Base-by-base conservation (phyloP, 2,888 invertebrate genomes). In the Hypselothyrea guttata region DNA sequence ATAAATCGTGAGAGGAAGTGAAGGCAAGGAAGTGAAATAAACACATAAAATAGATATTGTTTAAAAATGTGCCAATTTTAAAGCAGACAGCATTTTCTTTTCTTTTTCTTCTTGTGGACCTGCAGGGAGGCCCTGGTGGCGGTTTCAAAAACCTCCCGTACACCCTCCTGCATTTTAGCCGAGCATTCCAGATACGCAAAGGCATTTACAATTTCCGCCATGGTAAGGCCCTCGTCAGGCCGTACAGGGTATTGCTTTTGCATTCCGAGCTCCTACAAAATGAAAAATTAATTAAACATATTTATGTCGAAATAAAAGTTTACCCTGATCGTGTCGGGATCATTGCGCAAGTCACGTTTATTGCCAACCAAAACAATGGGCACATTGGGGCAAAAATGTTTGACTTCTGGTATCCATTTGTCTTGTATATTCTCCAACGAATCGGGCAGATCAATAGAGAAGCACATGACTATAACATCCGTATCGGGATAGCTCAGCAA, bases 401-500 rank as follows among this genome's bases (percentile, higher is more conserved):
- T 96, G 61, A 90, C 97, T 92, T 99, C 99, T 31, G 98, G 98
- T 72, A 97, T 98, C 99, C 99, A 99, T 92, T 99, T 99, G 92
- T 99, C 98, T 67, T 97, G 97, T 91, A 99, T 98, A 92, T 99
- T 99, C 92, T 98, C 98, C 91, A 99, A 92, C 82, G 98, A 98
- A 92, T 98, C 98, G 45, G 98, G 98, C 87, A 97, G 97, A 91
- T 98, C 98, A 87, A 99, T 98, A 75, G 98, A 97, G 93, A 99
- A 99, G 91, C 99, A 99, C 97, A 99, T 98, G 77, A 99, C 93
- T 87, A 99, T 98, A 72, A 99, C 99, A 91, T 99, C 98, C 54
- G 99, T 99, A 91, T 99, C 98, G 42, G 98, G 98, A 91, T 98
- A 98, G 62, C 96, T 97, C 64, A 98, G 91, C 70, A 98, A 97